Evolutionary conservation across 2,888 invertebrate species (phyloP).

Genomic region (Leptinotarsa tumamoca): DNA sequence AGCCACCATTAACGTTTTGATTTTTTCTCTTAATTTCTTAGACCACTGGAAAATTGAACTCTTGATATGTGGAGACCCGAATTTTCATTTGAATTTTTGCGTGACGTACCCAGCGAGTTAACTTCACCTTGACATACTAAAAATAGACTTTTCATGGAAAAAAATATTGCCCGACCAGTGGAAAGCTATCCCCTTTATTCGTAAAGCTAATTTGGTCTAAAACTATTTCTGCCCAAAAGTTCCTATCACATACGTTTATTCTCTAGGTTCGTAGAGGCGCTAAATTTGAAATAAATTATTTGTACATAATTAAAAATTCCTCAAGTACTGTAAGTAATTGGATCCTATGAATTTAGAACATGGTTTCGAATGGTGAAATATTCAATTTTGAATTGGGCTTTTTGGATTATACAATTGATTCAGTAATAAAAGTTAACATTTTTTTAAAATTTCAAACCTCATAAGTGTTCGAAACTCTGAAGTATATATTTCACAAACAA

Average conservation of each 20-base stretch:
- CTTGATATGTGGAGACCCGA: conserved; percentile 7
- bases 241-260: conserved; percentile 16
- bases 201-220: conserved; percentile 9
- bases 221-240: conserved; percentile 21
- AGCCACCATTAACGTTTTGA: conserved; percentile 20
- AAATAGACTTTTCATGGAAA: not conserved
- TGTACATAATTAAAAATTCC: conserved; percentile 30
- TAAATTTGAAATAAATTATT: conserved; percentile 28
- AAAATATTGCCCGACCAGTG: not conserved
- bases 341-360: not conserved
- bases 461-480: too few relatives aligned
- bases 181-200: not conserved
- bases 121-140: not conserved
- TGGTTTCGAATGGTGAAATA: not conserved
- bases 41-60: conserved; percentile 1
- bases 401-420: not conserved
- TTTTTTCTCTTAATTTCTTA: conserved; percentile 11
- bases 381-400: not conserved
- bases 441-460: too few relatives aligned
- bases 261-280: conserved; percentile 5
- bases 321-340: conserved; percentile 9
- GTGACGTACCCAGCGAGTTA: not conserved
- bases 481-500: too few relatives aligned
- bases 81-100: not conserved
- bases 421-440: too few relatives aligned